A percentile compares a stretch with the other conserved stretches of the same genome.
Evolutionary conservation across 2,888 invertebrate species (phyloP).

Genomic region (Caenorhabditis doughertyi): DNA sequence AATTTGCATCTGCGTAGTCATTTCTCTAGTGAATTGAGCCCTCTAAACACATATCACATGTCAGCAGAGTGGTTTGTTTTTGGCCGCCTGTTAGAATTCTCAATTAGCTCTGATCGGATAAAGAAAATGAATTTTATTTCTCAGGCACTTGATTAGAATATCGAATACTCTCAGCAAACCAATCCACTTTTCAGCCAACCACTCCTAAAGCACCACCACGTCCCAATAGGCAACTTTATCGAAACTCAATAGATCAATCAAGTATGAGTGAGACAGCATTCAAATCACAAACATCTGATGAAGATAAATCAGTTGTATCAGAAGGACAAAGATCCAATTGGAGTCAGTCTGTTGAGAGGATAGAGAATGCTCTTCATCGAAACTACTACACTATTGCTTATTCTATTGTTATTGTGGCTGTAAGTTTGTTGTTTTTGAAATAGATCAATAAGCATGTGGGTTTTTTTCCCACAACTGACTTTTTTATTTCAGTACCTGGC

Average conservation of each 20-base stretch:
- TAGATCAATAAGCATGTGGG: neutral
- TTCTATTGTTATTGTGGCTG: conserved; percentile 75
- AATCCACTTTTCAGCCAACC: conserved; percentile 54
- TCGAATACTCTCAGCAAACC: conserved; percentile 3
- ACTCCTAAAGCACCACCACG: conserved; percentile 67
- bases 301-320: conserved; percentile 40
- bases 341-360: conserved; percentile 63
- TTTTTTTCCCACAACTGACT: neutral
- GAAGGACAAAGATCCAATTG: conserved; percentile 57
- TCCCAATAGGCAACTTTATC: conserved; percentile 55
- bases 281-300: conserved; percentile 28
- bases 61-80: conserved; percentile 11
- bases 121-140: neutral
- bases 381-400: conserved; percentile 79
- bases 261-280: conserved; percentile 25
- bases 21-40: neutral
- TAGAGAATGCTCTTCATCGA: conserved; percentile 65
- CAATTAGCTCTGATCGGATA: conserved; percentile 13
- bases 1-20: conserved; percentile 9
- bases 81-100: neutral
- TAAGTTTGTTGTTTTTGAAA: conserved; percentile 36
- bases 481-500: conserved; percentile 78
- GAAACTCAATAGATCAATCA: conserved; percentile 38
- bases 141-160: neutral
- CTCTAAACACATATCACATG: conserved; percentile 31